Evolutionary conservation across 2,113 vertebrate species (phyloP), one percentile per base, ranked within the genome.

Genomic region (Sebastes fasciatus): DNA sequence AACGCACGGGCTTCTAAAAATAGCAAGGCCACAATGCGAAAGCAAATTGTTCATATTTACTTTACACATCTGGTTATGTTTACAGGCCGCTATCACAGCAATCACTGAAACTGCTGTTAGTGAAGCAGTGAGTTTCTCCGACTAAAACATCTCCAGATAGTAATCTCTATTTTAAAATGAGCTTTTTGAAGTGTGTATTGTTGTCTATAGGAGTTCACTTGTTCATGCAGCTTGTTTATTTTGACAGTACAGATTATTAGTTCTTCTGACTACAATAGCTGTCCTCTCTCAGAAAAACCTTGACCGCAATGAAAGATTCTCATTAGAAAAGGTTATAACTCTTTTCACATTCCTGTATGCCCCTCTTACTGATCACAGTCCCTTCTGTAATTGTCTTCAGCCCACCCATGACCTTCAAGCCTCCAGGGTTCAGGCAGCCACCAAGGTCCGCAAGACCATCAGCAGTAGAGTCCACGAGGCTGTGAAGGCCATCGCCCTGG

Each of bases 361-460:
- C 5, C 17, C 23, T 73, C 21, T 2, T 1, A 34, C 8, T 34
- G 68, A 48, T 68, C 16, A 6, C 74, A 21, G 8, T 54, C 2
- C 43, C n/a, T 60, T 80, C 4, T 80, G 57, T 52, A 23, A 48
- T 77, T 72, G 11, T 77, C 55, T 16, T 8, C 81, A 97, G 98
- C 96, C 96, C 23, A 78, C 95, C 16, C 98, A 98, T 77, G 98
- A 99, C 72, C 96, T 96, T 0, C 97, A 96, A 0, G 93, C 96
- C 11, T 95, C 96, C 86, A 96, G 98, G 88, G 96, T 96, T 26
- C 96, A 96, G 0, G 89, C 92, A 5, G 93, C 98, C 89, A 98
- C 98, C 3, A 99, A 99, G 88, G 98, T 99, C 34, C 96, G 98
- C n/a, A 97, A 97, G 91, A 99, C 96, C 57, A 97, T 99, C 96